Evolutionary conservation across 2,113 vertebrate genomes (phyloP).

Genomic region (Gambusia affinis): DNA sequence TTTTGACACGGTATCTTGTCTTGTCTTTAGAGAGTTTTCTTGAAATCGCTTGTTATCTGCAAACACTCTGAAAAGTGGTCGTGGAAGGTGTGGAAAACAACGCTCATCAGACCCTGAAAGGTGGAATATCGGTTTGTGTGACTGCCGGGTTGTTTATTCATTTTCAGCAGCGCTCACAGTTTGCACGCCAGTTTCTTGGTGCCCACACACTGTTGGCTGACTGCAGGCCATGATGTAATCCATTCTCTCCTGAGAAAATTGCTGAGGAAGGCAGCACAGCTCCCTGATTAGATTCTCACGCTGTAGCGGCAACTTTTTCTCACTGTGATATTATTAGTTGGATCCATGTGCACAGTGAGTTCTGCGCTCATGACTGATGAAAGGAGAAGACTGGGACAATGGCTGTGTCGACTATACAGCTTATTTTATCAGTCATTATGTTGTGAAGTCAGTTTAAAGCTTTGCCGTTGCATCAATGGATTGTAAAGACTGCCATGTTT

Average conservation of each 20-base stretch:
- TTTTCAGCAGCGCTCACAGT: constrained; percentile 17
- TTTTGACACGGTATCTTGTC: constrained; percentile 5
- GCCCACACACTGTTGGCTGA: constrained; percentile 34
- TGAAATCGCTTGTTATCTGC: constrained; percentile 37
- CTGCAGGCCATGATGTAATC: constrained; percentile 67
- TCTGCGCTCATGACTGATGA: constrained; percentile 2
- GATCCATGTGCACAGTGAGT: constrained; percentile 4
- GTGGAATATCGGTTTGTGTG: not conserved
- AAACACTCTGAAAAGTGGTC: not conserved
- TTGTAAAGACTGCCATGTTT: too few species aligned
- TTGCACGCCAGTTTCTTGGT: constrained; percentile 24
- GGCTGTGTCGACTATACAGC: too few species aligned
- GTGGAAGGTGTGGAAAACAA: not conserved
- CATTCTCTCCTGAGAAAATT: constrained; percentile 33
- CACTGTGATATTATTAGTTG: constrained; percentile 24
- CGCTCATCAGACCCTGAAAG: not conserved
- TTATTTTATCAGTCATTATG: not conserved
- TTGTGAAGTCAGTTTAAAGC: too few species aligned
- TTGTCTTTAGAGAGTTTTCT: constrained; percentile 24
- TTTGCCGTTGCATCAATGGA: too few species aligned
- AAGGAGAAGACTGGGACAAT: not conserved
- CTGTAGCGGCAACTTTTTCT: constrained; percentile 46
- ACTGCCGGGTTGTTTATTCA: not conserved
- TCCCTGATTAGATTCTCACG: constrained; percentile 46
- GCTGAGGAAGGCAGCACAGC: constrained; percentile 57